phyloP scores from a whole-genome alignment of 2,888 invertebrate genomes.

The Endomychus coccineus region DNA sequence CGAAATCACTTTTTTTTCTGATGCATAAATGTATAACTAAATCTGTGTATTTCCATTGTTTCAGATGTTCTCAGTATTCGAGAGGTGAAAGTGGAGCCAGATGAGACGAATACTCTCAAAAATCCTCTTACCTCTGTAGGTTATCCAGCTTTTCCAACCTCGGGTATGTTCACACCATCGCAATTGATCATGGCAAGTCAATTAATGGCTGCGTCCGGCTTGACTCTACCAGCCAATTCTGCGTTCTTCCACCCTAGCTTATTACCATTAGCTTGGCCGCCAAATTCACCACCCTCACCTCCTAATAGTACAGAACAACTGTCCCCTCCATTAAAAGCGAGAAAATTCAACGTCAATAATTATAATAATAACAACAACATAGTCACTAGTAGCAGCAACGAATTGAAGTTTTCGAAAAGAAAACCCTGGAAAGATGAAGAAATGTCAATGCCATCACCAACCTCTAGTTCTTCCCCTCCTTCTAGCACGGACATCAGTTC shows the following conservation, averaged over 20 bases:
- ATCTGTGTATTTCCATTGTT: slow-evolving; percentile 30
- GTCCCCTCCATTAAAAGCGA: slow-evolving; percentile 38
- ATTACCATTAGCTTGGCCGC: slow-evolving; percentile 47
- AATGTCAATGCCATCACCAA: slow-evolving; percentile 48
- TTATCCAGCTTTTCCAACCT: slow-evolving; percentile 45
- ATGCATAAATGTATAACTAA: no score
- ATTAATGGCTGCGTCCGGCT: slow-evolving; percentile 50
- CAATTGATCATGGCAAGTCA: slow-evolving; percentile 47
- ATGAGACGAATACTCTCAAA: slow-evolving; percentile 53
- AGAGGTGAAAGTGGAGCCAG: slow-evolving; percentile 47
- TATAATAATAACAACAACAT: slow-evolving; percentile 35
- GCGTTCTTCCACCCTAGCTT: slow-evolving; percentile 58
- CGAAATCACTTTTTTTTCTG: no score
- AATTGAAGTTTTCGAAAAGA: slow-evolving; percentile 36
- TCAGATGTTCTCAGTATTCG: slow-evolving; percentile 35
- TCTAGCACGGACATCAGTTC: slow-evolving; percentile 38
- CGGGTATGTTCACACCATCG: slow-evolving; percentile 45
- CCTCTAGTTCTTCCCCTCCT: slow-evolving; percentile 50
- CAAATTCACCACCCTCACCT: slow-evolving; percentile 49
- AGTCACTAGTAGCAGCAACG: slow-evolving; percentile 45
- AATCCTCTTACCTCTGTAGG: slow-evolving; percentile 48
- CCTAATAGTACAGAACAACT: slow-evolving; percentile 42
- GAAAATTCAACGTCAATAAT: slow-evolving; percentile 42
- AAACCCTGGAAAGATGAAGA: slow-evolving; percentile 33
- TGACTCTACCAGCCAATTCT: slow-evolving; percentile 52